Percentiles rank a stretch among this genome's conserved stretches.
These are phyloP conservation scores for Neotragus pygmaeus DNA, from an alignment of 2,113 vertebrate genomes.

Conservation along the genomic window DNA sequence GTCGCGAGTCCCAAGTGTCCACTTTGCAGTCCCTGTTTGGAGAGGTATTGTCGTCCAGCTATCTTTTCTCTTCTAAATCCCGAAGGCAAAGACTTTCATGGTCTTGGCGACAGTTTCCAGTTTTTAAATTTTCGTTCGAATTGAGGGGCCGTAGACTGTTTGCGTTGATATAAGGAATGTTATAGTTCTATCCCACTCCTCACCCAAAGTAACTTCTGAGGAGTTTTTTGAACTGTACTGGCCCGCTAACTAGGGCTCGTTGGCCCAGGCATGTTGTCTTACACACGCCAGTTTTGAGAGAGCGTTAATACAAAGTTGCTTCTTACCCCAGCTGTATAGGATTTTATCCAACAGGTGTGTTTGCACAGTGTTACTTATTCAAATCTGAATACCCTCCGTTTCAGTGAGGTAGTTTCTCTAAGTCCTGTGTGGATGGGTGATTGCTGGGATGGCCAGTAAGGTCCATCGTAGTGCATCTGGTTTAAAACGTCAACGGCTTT, in stretches of 20 bases:
- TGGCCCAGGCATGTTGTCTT: not conserved
- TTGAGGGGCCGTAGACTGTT: not conserved
- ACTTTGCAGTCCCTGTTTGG: slow-evolving; percentile 89
- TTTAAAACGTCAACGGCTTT: not conserved
- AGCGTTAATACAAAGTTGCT: not conserved
- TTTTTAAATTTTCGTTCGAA: not conserved
- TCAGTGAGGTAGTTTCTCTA: not conserved
- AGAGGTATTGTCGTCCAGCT: slow-evolving; percentile 82
- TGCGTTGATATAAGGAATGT: not conserved
- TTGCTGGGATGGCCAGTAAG: not conserved
- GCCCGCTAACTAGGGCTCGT: not conserved
- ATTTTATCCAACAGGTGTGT: not conserved
- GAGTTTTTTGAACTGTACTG: not conserved
- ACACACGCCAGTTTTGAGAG: not conserved
- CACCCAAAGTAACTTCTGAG: not conserved
- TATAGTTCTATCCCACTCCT: not conserved
- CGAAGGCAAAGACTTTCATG: not conserved
- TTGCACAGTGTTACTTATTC: not conserved
- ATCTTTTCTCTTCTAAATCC: not conserved
- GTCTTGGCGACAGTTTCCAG: not conserved
- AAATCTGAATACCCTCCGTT: not conserved
- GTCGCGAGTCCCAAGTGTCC: slow-evolving; percentile 88
- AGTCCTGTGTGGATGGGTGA: not conserved
- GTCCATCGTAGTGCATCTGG: not conserved
- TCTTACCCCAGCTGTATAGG: not conserved